Conservation (phyloP, 2,113 vertebrate species). For the Polypterus bichir region DNA sequence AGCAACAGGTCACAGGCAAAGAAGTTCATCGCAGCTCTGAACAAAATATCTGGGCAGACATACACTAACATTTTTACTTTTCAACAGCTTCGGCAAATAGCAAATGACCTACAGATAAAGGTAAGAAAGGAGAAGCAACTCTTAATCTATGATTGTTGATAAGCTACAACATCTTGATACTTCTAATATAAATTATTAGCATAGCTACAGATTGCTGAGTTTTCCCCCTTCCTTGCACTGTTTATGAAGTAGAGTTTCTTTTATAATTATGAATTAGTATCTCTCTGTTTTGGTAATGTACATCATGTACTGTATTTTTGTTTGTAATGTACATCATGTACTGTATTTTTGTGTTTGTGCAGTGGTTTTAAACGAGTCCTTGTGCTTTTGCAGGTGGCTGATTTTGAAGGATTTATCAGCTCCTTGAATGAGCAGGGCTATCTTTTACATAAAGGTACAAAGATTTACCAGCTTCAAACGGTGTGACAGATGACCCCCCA, state of each 20-base stretch:
- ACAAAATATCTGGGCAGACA: conserved; percentile 67
- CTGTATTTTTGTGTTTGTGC: too few species aligned
- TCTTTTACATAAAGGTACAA: conserved; percentile 82
- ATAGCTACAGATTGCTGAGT: too few species aligned
- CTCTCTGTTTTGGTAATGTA: too few species aligned
- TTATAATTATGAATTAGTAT: too few species aligned
- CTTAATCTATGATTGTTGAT: too few species aligned
- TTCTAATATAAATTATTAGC: too few species aligned
- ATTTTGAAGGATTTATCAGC: conserved; percentile 83
- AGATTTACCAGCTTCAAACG: conserved; percentile 83
- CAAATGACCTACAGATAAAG: conserved; percentile 64
- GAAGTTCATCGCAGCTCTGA: conserved; percentile 72
- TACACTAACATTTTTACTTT: conserved; percentile 76
- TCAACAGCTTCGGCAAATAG: conserved; percentile 67
- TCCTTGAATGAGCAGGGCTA: conserved; percentile 92
- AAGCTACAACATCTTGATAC: too few species aligned
- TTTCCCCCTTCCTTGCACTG: too few species aligned
- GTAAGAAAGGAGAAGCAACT: conserved; percentile 33
- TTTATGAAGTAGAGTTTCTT: too few species aligned
- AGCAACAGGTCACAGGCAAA: conserved; percentile 81
- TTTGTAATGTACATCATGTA: too few species aligned
- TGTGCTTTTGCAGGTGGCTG: conserved; percentile 56
- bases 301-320: too few species aligned
- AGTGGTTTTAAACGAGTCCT: background rate
- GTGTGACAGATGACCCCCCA: conserved; percentile 37